These are phyloP conservation scores for Leiothrix lutea DNA, from an alignment of 2,113 vertebrate genomes.

Conservation along the genomic window DNA sequence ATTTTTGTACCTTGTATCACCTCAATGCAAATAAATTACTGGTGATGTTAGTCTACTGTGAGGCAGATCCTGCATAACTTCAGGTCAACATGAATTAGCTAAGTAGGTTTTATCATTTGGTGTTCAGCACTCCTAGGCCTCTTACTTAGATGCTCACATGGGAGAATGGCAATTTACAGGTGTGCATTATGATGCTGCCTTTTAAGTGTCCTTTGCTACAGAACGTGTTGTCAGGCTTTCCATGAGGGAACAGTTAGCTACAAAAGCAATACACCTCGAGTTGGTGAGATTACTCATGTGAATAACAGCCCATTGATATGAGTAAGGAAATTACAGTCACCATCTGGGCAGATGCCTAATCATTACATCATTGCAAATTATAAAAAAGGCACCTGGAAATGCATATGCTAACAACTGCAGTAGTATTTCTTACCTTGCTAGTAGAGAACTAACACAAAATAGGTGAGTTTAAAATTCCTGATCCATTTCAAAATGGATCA, in stretches of 20 bases:
- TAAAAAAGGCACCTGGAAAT: background rate
- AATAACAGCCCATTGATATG: constrained; percentile 1
- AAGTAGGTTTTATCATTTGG: background rate
- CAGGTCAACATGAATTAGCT: background rate
- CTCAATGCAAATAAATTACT: background rate
- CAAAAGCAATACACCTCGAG: background rate
- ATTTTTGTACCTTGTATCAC: background rate
- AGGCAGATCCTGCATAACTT: background rate
- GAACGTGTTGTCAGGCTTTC: background rate
- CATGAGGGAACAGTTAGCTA: background rate
- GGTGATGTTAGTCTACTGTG: background rate
- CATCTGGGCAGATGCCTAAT: constrained; percentile 19
- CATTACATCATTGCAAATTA: background rate
- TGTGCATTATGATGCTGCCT: background rate
- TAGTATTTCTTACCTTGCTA: background rate
- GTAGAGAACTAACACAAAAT: background rate
- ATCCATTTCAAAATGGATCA: constrained; percentile 1
- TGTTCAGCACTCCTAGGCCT: background rate
- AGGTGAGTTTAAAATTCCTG: no score
- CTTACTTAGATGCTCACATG: background rate
- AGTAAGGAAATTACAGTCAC: constrained; percentile 29
- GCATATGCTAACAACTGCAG: background rate
- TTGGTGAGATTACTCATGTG: background rate
- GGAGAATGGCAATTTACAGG: background rate
- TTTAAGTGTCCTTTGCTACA: background rate